phyloP scores from a whole-genome alignment of 2,797 vertebrate species.

The Sciurus vulgaris region DNA sequence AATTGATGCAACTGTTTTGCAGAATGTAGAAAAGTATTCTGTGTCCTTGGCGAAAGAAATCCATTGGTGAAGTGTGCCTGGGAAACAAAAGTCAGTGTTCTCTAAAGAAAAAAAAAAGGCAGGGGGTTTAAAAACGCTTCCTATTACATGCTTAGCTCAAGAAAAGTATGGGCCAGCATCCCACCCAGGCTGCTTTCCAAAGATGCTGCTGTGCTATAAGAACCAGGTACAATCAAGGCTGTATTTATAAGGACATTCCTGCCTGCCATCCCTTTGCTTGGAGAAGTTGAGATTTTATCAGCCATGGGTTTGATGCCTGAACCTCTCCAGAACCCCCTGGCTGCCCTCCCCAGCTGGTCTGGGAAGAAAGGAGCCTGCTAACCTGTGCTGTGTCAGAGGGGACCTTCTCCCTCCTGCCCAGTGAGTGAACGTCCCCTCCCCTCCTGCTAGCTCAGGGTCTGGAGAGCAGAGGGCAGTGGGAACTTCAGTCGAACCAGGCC shows the following conservation, averaged over 20 bases:
- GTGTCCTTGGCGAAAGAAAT: conserved; percentile 62
- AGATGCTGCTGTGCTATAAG: conserved; percentile 43
- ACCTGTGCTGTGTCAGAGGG: not conserved
- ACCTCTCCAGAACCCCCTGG: not conserved
- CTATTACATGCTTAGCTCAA: not conserved
- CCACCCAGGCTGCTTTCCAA: not conserved
- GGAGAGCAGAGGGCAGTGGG: not conserved
- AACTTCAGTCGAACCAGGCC: not conserved
- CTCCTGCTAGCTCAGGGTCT: not conserved
- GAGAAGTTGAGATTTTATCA: not conserved
- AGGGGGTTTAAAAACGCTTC: not conserved
- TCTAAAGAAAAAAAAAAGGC: not conserved
- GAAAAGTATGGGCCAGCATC: not conserved
- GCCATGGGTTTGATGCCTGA: not conserved
- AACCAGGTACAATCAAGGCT: conserved; percentile 29
- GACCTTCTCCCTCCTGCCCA: not conserved
- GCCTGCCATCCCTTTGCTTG: not conserved
- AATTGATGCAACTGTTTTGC: conserved; percentile 15
- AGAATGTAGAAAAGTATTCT: not conserved
- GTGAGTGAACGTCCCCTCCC: not conserved
- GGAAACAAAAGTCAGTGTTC: conserved; percentile 26
- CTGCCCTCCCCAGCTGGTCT: conserved; percentile 74
- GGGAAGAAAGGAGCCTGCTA: conserved; percentile 22
- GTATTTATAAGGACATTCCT: not conserved
- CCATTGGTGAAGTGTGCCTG: conserved; percentile 48